phyloP scores from a whole-genome alignment of 2,797 vertebrate species.

The Phoebastria nigripes region DNA sequence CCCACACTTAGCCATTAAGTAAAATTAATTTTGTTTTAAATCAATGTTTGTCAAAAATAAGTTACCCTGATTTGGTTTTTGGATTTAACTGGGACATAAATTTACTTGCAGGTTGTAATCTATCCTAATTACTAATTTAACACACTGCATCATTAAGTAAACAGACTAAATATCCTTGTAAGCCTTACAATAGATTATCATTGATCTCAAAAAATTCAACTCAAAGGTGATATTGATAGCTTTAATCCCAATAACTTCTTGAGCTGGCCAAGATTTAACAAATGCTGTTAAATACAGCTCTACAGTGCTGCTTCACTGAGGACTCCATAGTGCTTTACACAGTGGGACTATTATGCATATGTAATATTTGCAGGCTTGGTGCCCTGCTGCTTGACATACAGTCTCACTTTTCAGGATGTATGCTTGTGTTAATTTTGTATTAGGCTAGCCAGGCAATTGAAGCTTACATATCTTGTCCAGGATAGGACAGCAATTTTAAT shows the following conservation, averaged over 20 bases:
- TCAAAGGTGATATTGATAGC: background rate
- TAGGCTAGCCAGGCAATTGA: background rate
- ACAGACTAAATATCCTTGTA: constrained; percentile 26
- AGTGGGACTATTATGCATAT: background rate
- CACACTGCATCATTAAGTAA: constrained; percentile 6
- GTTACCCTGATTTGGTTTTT: background rate
- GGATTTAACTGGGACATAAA: background rate
- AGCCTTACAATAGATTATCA: constrained; percentile 38
- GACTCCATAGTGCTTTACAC: background rate
- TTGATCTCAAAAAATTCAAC: constrained; percentile 5
- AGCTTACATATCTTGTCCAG: constrained; percentile 10
- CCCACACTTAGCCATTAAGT: background rate
- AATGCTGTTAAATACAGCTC: background rate
- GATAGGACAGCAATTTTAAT: background rate
- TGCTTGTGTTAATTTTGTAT: background rate
- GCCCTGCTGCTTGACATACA: background rate
- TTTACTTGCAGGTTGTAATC: constrained; percentile 9
- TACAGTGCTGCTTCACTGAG: background rate
- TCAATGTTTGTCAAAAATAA: background rate
- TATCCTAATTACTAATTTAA: constrained; percentile 47
- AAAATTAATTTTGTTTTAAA: background rate
- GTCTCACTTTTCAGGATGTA: background rate
- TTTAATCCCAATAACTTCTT: constrained; percentile 21
- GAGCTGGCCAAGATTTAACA: background rate
- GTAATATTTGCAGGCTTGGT: background rate